phyloP scores from a whole-genome alignment of 2,888 invertebrate species.

The Malthinus seriepunctatus region DNA sequence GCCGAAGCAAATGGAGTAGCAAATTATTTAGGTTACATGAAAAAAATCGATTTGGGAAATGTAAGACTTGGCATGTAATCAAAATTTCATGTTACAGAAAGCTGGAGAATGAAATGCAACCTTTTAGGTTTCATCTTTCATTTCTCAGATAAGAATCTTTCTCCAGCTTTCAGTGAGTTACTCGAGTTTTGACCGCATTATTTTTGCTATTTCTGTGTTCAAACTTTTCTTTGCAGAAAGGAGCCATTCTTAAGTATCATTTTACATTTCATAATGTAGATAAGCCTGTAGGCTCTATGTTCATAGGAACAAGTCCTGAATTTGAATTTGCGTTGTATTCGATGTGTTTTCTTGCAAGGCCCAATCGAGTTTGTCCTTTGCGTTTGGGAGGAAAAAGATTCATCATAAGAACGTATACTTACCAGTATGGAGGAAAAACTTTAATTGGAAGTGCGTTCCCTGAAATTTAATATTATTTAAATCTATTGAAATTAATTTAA shows the following conservation, averaged over 20 bases:
- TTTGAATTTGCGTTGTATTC: conserved; percentile 89
- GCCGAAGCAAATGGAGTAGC: conserved; percentile 72
- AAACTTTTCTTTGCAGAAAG: conserved; percentile 66
- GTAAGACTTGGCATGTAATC: conserved; percentile 57
- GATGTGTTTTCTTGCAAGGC: conserved; percentile 79
- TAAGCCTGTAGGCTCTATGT: conserved; percentile 79
- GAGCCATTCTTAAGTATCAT: conserved; percentile 72
- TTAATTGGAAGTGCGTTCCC: conserved; percentile 83
- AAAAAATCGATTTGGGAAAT: conserved; percentile 69
- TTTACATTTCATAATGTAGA: conserved; percentile 70
- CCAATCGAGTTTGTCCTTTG: conserved; percentile 74
- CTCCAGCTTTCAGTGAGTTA: no score
- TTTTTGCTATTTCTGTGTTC: no score
- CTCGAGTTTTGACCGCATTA: no score
- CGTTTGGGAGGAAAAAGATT: conserved; percentile 72
- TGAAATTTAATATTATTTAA: conserved; percentile 61
- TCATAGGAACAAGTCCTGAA: conserved; percentile 88
- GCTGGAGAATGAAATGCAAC: no score
- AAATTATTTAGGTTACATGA: conserved; percentile 81
- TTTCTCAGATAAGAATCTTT: no score
- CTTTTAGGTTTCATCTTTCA: no score
- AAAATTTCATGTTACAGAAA: no score
- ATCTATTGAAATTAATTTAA: neutral
- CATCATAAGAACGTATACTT: conserved; percentile 73
- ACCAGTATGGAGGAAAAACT: conserved; percentile 75